A percentile compares a stretch with the other conserved stretches of the same genome.
phyloP scores from a whole-genome alignment of 2,113 vertebrate species.

The Scophthalmus maximus region DNA sequence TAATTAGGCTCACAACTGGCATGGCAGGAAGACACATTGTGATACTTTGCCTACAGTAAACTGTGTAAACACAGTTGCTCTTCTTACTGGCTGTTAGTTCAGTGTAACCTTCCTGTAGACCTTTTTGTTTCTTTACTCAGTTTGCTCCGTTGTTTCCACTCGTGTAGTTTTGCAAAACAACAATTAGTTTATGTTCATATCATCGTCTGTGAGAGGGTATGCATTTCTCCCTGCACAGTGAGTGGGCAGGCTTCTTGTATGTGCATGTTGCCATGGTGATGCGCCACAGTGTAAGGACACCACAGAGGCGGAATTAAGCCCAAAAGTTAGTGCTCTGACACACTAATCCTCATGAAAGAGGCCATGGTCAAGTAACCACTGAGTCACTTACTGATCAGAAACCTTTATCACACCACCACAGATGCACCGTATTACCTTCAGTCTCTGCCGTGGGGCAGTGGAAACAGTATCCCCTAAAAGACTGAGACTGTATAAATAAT shows the following conservation, averaged over 20 bases:
- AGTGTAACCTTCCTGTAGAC: neutral
- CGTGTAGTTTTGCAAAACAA: too few species aligned
- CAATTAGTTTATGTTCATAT: neutral
- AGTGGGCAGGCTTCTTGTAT: neutral
- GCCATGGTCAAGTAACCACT: neutral
- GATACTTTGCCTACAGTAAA: neutral
- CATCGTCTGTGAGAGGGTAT: neutral
- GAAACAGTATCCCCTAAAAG: too few species aligned
- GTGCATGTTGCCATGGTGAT: neutral
- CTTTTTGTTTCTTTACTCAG: too few species aligned
- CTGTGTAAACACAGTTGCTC: too few species aligned
- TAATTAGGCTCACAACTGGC: conserved; percentile 2
- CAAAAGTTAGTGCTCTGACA: too few species aligned
- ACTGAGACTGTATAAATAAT: too few species aligned
- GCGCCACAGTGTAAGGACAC: neutral
- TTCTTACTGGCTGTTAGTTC: neutral
- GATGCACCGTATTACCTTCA: too few species aligned
- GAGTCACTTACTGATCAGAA: neutral
- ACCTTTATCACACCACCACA: neutral
- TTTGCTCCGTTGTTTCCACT: too few species aligned
- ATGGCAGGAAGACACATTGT: conserved; percentile 1
- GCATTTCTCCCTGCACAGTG: neutral
- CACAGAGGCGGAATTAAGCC: too few species aligned
- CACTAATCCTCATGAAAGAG: neutral
- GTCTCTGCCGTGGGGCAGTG: neutral